Evolutionary conservation across 2,113 vertebrate species (phyloP).

Genomic region (Puma concolor): DNA sequence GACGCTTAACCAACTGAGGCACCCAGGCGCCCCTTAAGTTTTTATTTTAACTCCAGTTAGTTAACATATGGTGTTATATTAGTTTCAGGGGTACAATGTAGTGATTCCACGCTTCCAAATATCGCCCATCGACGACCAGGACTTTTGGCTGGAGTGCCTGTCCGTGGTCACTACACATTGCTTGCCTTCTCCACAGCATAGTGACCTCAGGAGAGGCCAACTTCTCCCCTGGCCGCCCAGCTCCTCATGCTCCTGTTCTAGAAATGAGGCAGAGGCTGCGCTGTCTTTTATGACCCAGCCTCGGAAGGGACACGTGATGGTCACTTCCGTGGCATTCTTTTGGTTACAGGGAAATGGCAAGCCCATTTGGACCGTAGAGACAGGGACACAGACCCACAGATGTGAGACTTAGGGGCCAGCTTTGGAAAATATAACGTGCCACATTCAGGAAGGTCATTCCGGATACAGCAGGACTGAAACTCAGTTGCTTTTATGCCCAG

Average conservation of each 20-base stretch:
- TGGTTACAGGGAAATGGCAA: background rate
- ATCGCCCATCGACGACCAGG: background rate
- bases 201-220: background rate
- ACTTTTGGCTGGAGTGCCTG: background rate
- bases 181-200: background rate
- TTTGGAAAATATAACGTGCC: conserved; percentile 38
- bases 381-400: background rate
- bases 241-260: background rate
- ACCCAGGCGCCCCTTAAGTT: background rate
- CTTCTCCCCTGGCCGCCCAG: background rate
- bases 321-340: background rate
- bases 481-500: background rate
- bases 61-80: background rate
- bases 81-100: background rate
- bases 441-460: conserved; percentile 54
- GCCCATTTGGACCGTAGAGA: background rate
- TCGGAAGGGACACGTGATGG: background rate
- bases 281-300: background rate
- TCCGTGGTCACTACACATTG: rapidly evolving
- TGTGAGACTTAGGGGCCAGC: background rate
- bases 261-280: background rate
- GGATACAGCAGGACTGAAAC: conserved; percentile 25
- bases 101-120: background rate
- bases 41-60: background rate
- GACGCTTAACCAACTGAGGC: no score